Base-by-base conservation (phyloP, 2,888 invertebrate genomes). In the Scaptomyza tumidula region DNA sequence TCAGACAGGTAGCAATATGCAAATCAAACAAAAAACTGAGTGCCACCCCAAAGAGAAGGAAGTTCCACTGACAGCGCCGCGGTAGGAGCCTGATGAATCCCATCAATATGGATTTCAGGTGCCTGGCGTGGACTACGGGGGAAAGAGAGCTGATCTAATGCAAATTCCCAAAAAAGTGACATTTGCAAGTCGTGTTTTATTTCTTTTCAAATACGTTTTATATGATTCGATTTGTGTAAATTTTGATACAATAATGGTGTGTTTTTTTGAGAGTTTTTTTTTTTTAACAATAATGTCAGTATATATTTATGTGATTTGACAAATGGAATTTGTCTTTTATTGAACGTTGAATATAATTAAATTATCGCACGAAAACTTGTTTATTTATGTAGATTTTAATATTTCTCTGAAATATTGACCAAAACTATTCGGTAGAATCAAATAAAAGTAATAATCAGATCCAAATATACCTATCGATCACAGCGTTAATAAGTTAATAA, bases 1-100 rank as follows among this genome's bases (percentile, higher is more conserved):
- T 59, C 82, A 78, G 87, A 75, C 86, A 82, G 86, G 88, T 82
- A 88, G 80, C 88, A 79, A 70, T 86, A 84, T 84, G 83, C 80
- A 84, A 84, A 84, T 86, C 88, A 88, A 82, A 82, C 80, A 82
- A 80, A 68, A 61, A 67, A 44, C 60, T 29, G 48, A 69, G 44
- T 53, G 44, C 74, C 55, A 48, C 37, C 64, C 49, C 41, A 13
- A 57, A 57, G 24, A 19, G 55, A 65, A 55, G 77, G 61, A 63
- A 67, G 53, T 33, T 27, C 48, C 55, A 49, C 55, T 76, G 76
- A 62, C 72, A 59, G 62, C 53, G 50, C 53, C 44, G 63, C 61
- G 60, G 53, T 61, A 49, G 48, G 41, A 45, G 56, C 43, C 43
- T 41, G 31, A 49, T 29, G 53, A 59, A 27, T 39, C 55, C 59